These are phyloP conservation scores for Calephelis nemesis DNA, from an alignment of 1,140 invertebrate genomes.

Conservation along the genomic window DNA sequence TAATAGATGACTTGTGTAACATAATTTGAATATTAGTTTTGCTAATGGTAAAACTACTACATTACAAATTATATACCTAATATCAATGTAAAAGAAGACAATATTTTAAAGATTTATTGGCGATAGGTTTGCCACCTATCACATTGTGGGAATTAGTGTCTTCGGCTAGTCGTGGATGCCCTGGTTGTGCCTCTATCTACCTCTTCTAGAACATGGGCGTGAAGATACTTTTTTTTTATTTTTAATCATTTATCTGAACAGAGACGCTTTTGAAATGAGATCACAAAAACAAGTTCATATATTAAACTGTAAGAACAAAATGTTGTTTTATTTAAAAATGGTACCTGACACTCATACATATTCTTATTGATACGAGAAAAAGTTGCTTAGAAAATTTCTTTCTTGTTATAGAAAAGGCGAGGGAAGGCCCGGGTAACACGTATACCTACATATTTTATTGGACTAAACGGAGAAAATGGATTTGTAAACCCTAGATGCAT, in stretches of 20 bases:
- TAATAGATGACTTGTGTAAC: too few relatives aligned
- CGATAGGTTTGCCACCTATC: too few relatives aligned
- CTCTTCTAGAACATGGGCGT: too few relatives aligned
- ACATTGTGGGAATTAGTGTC: too few relatives aligned
- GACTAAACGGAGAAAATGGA: conserved; percentile 30
- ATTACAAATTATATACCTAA: too few relatives aligned
- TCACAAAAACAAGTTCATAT: background rate
- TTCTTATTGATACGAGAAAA: conserved; percentile 59
- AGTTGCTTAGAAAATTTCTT: conserved; percentile 76
- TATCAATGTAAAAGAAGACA: too few relatives aligned
- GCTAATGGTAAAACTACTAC: too few relatives aligned
- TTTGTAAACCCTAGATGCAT: conserved; percentile 32
- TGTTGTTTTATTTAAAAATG: conserved; percentile 32
- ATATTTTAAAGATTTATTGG: too few relatives aligned
- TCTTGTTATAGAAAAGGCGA: conserved; percentile 74
- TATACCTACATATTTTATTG: conserved; percentile 77
- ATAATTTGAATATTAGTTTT: too few relatives aligned
- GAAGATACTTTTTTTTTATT: too few relatives aligned
- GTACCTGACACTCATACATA: conserved; percentile 50
- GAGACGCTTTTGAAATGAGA: background rate
- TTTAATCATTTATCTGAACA: background rate
- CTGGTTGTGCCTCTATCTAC: too few relatives aligned
- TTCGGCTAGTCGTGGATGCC: too few relatives aligned
- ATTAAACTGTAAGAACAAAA: conserved; percentile 12
- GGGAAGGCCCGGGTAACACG: conserved; percentile 51